Base-by-base conservation (phyloP, 2,888 invertebrate species). In the Fragum whitleyi region DNA sequence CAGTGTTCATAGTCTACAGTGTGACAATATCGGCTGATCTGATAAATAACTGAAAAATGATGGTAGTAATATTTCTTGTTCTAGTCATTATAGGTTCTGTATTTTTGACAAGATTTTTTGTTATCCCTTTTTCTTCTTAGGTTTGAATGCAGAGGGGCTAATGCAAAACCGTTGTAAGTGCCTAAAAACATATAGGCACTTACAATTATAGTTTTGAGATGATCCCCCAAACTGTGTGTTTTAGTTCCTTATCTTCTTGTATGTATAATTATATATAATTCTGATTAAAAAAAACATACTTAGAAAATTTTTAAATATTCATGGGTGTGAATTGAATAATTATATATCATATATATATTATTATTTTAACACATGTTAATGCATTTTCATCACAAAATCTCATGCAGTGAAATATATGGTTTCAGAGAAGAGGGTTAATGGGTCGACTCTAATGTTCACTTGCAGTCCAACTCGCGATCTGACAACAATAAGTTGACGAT, bases 391-490 rank as follows among this genome's bases (percentile, higher is more conserved):
- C n/a, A n/a, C n/a, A 57, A 57, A 6, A 14, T 57, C 14, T 23
- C 57, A 11, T 57, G 7, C 23, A 11, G 11, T 26, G 28, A 57
- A 26, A 57, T 57, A 57, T 57, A 23, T 26, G 57, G n/a, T 14
- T 6, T 23, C 11, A 5, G n/a, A 14, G n/a, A 23, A 9, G 11
- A 57, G 26, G 57, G 57, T 57, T 26, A 23, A 57, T 23, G 57
- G 57, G 57, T 57, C 57, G 28, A 57, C 57, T 57, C 57, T 57
- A 57, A 57, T 57, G 57, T 57, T 23, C 57, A 57, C 57, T 57
- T 57, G 28, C 57, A 57, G 57, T 57, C 57, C 9, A 57, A 57
- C 9, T 57, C 21, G 57, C 6, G 14, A 23, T 23, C 14, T 23
- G 6, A 11, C 14, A 57, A 57, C 57, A 57, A 57, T 57, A 57